Evolutionary conservation across 2,113 vertebrate species (phyloP), one percentile per base, ranked within the genome.

Genomic region (Periophthalmus modestus): DNA sequence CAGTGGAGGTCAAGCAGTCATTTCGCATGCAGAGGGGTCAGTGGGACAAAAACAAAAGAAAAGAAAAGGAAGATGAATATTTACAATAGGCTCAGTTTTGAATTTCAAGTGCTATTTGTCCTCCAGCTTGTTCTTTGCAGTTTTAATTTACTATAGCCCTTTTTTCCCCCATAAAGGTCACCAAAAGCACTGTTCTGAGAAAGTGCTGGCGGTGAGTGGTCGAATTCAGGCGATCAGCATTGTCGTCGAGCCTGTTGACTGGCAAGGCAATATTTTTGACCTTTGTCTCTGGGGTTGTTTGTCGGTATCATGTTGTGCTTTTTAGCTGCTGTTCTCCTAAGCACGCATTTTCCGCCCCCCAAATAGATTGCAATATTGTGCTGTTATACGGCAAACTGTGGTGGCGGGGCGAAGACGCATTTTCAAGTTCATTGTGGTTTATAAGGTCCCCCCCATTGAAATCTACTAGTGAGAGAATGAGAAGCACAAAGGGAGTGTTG

Each of bases 241-340:
- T 77, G 90, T 81, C 6, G 90, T 81, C 5, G 46, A 76, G 85
- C 82, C 68, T 81, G 87, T 82, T 81, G 80, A 87, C 85, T 76
- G 84, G 89, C 85, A 87, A 90, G 76, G 86, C 81, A 85, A 89
- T 91, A 87, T 89, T 88, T 90, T 82, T 88, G 83, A 91, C 89
- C 89, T 91, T 91, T 79, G 68, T 61, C 1, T 21, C 69, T 34
- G 0, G 58, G 72, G 33, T 68, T 80, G 82, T 85, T 86, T 80
- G 83, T 82, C 78, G 55, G 85, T 84, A 86, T 89, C 87, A 83
- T 82, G 82, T 88, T 89, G 80, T 82, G 85, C 81, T 28, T 81
- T n/a, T 89, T 84, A 86, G 66, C 68, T 73, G 66, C 68, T 65
- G 78, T 72, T 75, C 59, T 65, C 67, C 80, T 71, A 79, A 87